Base-by-base conservation (phyloP, 1,140 invertebrate species). In the Mya arenaria region DNA sequence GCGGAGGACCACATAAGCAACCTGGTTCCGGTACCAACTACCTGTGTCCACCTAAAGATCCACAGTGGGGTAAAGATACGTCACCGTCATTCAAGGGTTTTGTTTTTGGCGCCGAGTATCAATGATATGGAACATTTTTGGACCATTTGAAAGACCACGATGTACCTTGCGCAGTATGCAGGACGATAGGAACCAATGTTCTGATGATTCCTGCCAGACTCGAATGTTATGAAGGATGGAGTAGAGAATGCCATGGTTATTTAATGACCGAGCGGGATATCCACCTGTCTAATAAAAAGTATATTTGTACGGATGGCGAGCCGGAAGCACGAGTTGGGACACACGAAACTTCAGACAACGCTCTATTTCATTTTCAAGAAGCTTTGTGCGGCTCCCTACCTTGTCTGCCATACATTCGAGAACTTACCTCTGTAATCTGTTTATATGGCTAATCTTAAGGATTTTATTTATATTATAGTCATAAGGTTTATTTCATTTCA, bases 131-230 rank as follows among this genome's bases (percentile, higher is more conserved):
- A 5, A 13, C n/a, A 13, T 62, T n/a, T 15, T 25, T 4, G n/a
- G 15, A 62, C 30, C 4, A 62, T 62, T 4, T 62, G 5, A 28
- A 32, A n/a, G 30, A 82, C 19, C 65, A 81, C 3, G 80, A 85
- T 34, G 80, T 81, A 28, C 80, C 83, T 2, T 84, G 83, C 56
- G 83, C 78, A 3, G 78, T 72, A 0, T 84, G 78, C 34, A 68
- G 41, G 23, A 77, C 56, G 8, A n/a, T 41, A 15, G 48, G 66
- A 8, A 17, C 37, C 3, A 37, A 60, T 6, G 25, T 81, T 17
- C 25, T 86, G 10, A 89, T 88, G 85, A 80, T 89, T 37, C 88
- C 87, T 1, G 87, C 77, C 3, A 71, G 81, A 39, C 78, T 81
- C 25, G 32, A 41, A 5, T 89, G 87, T 56, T 81, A 82, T 19